Base-by-base conservation (phyloP, 30 jellyfish, hydroid and myxozoan species). In the Euphysa ruthae region DNA sequence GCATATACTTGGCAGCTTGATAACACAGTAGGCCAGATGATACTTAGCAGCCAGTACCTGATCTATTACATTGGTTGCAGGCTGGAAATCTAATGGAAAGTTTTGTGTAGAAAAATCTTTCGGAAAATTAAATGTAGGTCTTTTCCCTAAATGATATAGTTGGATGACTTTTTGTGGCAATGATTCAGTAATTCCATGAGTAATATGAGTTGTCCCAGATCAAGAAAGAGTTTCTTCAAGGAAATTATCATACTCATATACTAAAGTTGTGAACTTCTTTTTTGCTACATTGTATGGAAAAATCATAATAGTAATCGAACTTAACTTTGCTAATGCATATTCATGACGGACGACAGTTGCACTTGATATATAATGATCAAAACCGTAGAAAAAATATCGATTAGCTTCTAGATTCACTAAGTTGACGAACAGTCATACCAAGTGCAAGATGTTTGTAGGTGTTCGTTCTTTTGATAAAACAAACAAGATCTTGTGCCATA, bases 321-420 rank as follows among this genome's bases (percentile, higher is more conserved):
- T 64, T 46, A 76, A 75, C 6, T 27, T 2, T 31, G 82, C 44
- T 13, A 75, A 69, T 6, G 82, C 90, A 38, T 81, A 62, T 49
- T 75, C 90, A 63, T 75, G 82, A 22, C 51, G 51, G 71, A 54
- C 44, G 58, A 73, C 82, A 13, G 90, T 62, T 75, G 82, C 62
- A 63, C 71, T 75, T 58, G 90, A 75, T 66, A 75, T 73, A 26
- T 74, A 75, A 31, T 75, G 90, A 29, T 81, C 90, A 29, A 75
- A 38, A 19, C 90, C 83, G 26, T 63, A 62, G 23, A 75, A n/a
- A n/a, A 32, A 28, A 64, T 75, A 18, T 49, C 49, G 3, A 74
- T 24, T 7, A 62, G 49, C 49, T 75, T 69, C 19, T 49, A 6
- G 74, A 75, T 15, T 81, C 89, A 44, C 73, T 43, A 66, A 75